Base-by-base conservation (phyloP, 2,888 invertebrate genomes). In the Cataglyphis rosenhaueri region DNA sequence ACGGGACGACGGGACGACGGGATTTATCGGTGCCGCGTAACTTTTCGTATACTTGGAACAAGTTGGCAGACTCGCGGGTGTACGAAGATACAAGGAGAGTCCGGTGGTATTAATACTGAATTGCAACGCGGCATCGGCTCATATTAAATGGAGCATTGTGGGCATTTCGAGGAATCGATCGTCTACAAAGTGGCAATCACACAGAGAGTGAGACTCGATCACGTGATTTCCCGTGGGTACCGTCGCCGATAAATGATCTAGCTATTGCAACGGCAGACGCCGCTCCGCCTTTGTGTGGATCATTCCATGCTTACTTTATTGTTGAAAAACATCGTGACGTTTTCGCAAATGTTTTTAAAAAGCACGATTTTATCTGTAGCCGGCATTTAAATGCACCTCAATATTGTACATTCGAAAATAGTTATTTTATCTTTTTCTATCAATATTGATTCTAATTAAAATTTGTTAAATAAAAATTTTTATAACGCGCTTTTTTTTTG, bases 141-240 rank as follows among this genome's bases (percentile, higher is more conserved):
- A 86, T 91, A 91, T 92, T 92, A 92, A 91, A 92, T 84, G 89
- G 88, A 88, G 90, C 85, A 91, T 92, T 91, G 92, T 90, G 89
- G 90, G 86, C 86, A 87, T 90, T 92, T 86, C 82, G 84, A 82
- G 86, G 84, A 87, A 91, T 92, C 90, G 92, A 92, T 92, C 91
- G 90, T 89, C 87, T 91, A 86, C 90, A 88, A 92, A 92, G 92
- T 92, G 91, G 92, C 93, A 93, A 93, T 93, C 92, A 90, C 90
- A 91, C 89, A 87, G 90, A 84, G 86, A 86, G 86, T 71, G 91
- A 89, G 92, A 91, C 89, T 91, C 93, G 92, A 93, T 93, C 93
- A 92, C 89, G 91, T 93, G 93, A 93, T 93, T 93, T 93, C 93
- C 93, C 93, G 92, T 87, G 93, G 93, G 93, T 93, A 90, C 91